Evolutionary conservation across 1,140 invertebrate species (phyloP).

Genomic region (Rhyacophila brunnea): DNA sequence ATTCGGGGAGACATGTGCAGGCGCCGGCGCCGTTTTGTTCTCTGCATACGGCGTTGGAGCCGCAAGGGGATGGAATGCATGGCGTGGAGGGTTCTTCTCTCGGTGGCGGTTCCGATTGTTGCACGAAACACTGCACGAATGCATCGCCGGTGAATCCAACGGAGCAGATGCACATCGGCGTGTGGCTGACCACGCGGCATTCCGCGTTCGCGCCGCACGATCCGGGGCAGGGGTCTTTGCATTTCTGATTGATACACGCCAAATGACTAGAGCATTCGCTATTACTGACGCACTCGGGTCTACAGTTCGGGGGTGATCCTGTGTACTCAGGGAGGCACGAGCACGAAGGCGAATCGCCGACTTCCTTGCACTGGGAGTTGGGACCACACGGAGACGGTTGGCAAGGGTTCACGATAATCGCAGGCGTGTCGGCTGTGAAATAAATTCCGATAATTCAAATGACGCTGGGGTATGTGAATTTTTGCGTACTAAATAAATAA

Average conservation of each 20-base stretch:
- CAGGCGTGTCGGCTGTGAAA: conserved; percentile 54
- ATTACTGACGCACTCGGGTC: conserved; percentile 73
- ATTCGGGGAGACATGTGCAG: conserved; percentile 70
- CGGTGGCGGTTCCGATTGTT: conserved; percentile 33
- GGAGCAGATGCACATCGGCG: conserved; percentile 69
- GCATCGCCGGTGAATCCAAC: conserved; percentile 70
- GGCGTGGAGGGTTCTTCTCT: conserved; percentile 54
- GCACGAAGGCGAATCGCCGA: conserved; percentile 65
- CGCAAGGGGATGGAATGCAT: conserved; percentile 75
- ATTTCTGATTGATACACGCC: conserved; percentile 71
- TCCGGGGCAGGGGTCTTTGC: conserved; percentile 69
- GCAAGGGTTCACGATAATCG: conserved; percentile 61
- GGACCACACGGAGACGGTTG: conserved; percentile 76
- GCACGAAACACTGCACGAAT: conserved; percentile 59
- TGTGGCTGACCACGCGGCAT: conserved; percentile 73
- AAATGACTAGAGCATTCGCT: conserved; percentile 69
- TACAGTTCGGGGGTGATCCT: conserved; percentile 72
- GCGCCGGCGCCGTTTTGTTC: conserved; percentile 75
- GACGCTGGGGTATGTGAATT: too few relatives aligned
- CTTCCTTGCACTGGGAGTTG: conserved; percentile 67
- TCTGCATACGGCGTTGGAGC: conserved; percentile 74
- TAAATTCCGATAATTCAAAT: conserved; percentile 22
- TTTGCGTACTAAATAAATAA: too few relatives aligned
- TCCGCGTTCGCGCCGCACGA: conserved; percentile 69
- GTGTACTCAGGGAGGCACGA: conserved; percentile 69